Conservation (phyloP, 2,113 vertebrate species). For the Serilophus lunatus region DNA sequence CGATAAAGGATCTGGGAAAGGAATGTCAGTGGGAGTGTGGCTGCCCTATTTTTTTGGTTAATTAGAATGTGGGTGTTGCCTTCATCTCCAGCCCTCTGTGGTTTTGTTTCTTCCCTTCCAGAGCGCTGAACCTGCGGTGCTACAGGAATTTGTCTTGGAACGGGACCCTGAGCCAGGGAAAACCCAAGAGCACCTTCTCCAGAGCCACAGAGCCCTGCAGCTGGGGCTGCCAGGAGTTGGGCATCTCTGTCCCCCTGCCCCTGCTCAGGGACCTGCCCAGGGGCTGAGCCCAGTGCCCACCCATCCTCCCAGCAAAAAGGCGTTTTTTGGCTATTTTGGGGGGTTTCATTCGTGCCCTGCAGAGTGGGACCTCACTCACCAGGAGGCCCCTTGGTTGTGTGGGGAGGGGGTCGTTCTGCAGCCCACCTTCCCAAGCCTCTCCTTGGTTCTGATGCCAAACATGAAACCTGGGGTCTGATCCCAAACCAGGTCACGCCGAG, state of each 20-base stretch:
- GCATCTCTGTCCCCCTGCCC: background rate
- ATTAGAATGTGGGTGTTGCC: background rate
- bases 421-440: background rate
- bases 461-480: no score
- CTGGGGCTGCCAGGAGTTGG: background rate
- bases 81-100: background rate
- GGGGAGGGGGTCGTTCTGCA: background rate
- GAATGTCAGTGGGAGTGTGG: conserved; percentile 12
- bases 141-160: accelerated
- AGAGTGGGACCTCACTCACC: background rate
- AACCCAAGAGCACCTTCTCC: accelerated
- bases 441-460: accelerated
- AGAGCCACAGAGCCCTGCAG: background rate
- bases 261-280: background rate
- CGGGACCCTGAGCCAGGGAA: accelerated
- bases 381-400: accelerated
- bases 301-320: accelerated
- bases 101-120: background rate
- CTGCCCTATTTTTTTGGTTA: conserved; percentile 3
- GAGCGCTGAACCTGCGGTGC: background rate
- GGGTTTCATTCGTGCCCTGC: accelerated
- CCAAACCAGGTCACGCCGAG: no score
- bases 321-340: accelerated
- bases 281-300: accelerated
- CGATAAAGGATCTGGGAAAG: background rate